These are phyloP conservation scores for Linyphia triangularis DNA, from an alignment of 2,888 invertebrate genomes.

Conservation along the genomic window DNA sequence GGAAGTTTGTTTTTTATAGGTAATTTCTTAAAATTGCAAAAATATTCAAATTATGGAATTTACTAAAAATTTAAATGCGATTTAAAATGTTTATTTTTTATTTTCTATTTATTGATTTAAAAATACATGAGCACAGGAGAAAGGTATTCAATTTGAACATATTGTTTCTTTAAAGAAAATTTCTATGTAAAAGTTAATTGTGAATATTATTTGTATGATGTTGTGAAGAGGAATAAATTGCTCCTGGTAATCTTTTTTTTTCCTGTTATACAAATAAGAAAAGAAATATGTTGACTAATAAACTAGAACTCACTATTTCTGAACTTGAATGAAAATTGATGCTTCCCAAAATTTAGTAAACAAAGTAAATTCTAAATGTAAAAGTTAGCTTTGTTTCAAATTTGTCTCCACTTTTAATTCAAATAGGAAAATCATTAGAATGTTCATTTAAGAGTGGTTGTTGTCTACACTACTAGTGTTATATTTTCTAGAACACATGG, in stretches of 20 bases:
- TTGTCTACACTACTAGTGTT: too few species aligned
- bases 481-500: too few species aligned
- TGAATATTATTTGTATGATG: constrained; percentile 74
- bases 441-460: too few species aligned
- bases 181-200: constrained; percentile 58
- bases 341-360: too few species aligned
- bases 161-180: constrained; percentile 38
- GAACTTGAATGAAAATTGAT: too few species aligned
- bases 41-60: neutral
- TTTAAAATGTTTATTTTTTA: constrained; percentile 13
- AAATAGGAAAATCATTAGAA: too few species aligned
- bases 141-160: constrained; percentile 38
- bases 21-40: constrained; percentile 17
- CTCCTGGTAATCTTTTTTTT: constrained; percentile 49
- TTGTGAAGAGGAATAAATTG: constrained; percentile 73
- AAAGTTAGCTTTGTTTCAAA: too few species aligned
- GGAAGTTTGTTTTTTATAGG: constrained; percentile 43
- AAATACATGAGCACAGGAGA: constrained; percentile 51
- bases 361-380: too few species aligned
- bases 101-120: constrained; percentile 35
- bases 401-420: too few species aligned
- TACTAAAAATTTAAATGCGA: neutral
- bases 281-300: too few species aligned
- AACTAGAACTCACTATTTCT: too few species aligned
- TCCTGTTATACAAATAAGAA: neutral